These are phyloP conservation scores for Equus przewalskii DNA, from an alignment of 2,113 vertebrate species.

Conservation along the genomic window DNA sequence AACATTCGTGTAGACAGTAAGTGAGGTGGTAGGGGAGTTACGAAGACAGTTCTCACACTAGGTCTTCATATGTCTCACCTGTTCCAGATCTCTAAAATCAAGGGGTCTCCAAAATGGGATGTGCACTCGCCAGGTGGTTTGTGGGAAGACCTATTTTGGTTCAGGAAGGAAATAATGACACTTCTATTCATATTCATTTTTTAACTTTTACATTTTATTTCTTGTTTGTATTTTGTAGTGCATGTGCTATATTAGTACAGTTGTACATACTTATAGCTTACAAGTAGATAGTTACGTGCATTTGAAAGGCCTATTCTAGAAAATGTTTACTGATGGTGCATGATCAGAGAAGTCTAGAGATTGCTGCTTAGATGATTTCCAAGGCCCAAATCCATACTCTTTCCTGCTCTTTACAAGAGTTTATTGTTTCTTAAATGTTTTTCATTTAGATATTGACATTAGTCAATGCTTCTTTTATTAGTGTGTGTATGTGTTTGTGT, in stretches of 20 bases:
- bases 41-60: neutral
- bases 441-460: conserved; percentile 46
- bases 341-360: conserved; percentile 41
- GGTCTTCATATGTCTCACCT: neutral
- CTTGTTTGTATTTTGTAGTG: conserved; percentile 2
- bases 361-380: neutral
- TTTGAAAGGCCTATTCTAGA: neutral
- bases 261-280: neutral
- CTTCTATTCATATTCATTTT: neutral
- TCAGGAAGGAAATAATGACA: conserved; percentile 22
- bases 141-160: neutral
- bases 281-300: neutral
- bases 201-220: neutral
- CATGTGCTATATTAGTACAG: neutral
- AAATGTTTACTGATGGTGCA: neutral
- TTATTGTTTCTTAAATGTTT: conserved; percentile 62
- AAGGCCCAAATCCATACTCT: conserved; percentile 20
- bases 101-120: neutral
- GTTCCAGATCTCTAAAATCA: neutral
- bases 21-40: neutral
- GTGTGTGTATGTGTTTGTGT: neutral
- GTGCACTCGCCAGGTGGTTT: neutral
- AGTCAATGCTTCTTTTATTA: conserved; percentile 56
- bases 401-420: conserved; percentile 33
- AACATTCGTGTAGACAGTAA: neutral